These are phyloP conservation scores for Willowsia nigromaculata DNA, from an alignment of 2,888 invertebrate species.

Conservation along the genomic window DNA sequence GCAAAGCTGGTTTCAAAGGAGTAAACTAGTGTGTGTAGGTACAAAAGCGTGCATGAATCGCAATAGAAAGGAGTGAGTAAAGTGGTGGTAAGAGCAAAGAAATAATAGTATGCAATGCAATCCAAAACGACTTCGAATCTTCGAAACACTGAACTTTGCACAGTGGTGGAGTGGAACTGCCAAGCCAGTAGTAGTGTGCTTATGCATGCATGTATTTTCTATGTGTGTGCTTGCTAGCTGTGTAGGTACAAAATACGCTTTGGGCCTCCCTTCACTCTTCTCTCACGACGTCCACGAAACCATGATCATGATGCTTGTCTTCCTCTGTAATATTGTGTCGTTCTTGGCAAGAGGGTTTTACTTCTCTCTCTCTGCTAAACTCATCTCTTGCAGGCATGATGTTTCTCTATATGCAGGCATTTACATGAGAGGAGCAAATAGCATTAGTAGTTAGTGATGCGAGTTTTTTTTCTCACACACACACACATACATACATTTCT, in stretches of 20 bases:
- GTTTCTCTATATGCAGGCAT: background rate
- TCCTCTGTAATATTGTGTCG: conserved; percentile 19
- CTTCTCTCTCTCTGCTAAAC: conserved; percentile 10
- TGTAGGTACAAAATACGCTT: conserved; percentile 13
- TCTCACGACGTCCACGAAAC: background rate
- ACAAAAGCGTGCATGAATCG: background rate
- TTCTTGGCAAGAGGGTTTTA: conserved; percentile 42
- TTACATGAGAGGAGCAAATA: background rate
- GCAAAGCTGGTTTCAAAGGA: conserved; percentile 68
- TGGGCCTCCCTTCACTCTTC: conserved; percentile 45
- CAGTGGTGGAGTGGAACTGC: conserved; percentile 36
- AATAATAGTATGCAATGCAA: conserved; percentile 40
- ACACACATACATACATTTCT: conserved; percentile 17
- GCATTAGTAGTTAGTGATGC: background rate
- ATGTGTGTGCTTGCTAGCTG: background rate
- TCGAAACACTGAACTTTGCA: conserved; percentile 47
- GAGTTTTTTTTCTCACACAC: background rate
- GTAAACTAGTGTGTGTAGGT: no score
- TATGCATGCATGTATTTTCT: conserved; percentile 7
- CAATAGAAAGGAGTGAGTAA: background rate
- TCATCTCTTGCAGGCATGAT: conserved; percentile 53
- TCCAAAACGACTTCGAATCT: conserved; percentile 33
- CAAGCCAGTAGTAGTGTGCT: background rate
- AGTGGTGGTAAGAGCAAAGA: background rate
- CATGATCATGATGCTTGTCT: conserved; percentile 36